phyloP scores from a whole-genome alignment of 2,888 invertebrate genomes.

The Parochlus steinenii region DNA sequence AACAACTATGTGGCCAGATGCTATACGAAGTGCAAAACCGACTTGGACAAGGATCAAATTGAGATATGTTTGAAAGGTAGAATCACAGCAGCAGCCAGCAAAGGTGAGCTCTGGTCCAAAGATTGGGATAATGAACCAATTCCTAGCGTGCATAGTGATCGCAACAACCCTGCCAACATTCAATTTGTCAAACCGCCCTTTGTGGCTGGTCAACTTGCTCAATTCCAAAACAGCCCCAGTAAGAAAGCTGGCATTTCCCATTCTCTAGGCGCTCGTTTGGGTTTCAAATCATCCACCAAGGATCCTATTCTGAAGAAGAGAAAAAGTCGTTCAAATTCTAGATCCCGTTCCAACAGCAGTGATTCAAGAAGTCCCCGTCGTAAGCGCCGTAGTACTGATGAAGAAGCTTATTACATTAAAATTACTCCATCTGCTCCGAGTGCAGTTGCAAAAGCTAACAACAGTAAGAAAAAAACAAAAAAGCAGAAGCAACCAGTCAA shows the following conservation, averaged over 20 bases:
- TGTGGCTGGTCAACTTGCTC: slow-evolving; percentile 37
- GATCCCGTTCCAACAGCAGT: slow-evolving; percentile 24
- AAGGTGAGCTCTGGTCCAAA: slow-evolving; percentile 72
- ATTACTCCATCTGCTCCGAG: too few species aligned
- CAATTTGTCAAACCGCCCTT: slow-evolving; percentile 16
- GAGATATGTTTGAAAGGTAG: slow-evolving; percentile 88
- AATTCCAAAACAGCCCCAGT: slow-evolving; percentile 30
- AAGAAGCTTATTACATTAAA: too few species aligned
- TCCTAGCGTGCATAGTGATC: slow-evolving; percentile 71
- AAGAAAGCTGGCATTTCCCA: slow-evolving; percentile 35
- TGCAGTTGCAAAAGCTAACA: slow-evolving; percentile 18
- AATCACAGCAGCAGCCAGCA: slow-evolving; percentile 77
- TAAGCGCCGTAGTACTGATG: slow-evolving; percentile 12
- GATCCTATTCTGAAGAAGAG: too few species aligned
- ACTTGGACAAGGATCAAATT: slow-evolving; percentile 83
- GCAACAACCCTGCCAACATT: too few species aligned
- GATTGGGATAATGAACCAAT: slow-evolving; percentile 92
- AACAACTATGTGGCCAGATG: slow-evolving; percentile 83
- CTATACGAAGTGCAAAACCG: slow-evolving; percentile 76
- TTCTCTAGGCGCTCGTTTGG: slow-evolving; percentile 39
- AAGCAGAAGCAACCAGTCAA: slow-evolving; percentile 16
- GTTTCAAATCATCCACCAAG: slow-evolving; percentile 34
- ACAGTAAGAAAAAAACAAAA: slow-evolving; percentile 34
- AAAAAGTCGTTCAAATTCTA: slow-evolving; percentile 24
- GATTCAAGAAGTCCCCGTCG: slow-evolving; percentile 17